Base-by-base conservation (phyloP, 23 tunicate species). In the Pegea sp. region DNA sequence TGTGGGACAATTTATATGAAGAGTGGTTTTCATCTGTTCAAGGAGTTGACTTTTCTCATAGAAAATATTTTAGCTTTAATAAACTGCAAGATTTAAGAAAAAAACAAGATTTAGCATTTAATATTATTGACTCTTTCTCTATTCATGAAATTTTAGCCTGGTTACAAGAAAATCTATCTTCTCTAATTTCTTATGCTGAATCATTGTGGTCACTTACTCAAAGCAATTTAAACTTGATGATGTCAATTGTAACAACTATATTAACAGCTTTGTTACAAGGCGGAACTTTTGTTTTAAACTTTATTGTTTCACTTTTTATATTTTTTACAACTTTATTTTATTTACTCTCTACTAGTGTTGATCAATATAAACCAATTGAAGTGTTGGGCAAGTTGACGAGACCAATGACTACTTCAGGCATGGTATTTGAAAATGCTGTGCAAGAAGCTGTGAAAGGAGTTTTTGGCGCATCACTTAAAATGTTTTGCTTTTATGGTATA, bases 401-500 rank as follows among this genome's bases (percentile, higher is more conserved):
- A 48, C 65, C 72, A 30, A 54, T 26, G 29, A 69, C 63, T 1
- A 54, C 55, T n/a, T 61, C 71, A 18, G n/a, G n/a, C n/a, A n/a
- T n/a, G n/a, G n/a, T n/a, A n/a, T 48, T 80, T 46, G 78, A 57
- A 62, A 71, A 48, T 21, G 69, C 93, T 26, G 48, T 80, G 24
- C 76, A 67, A 63, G 58, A 84, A 31, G 76, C 84, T 8, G 59
- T 84, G 5, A 78, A 69, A 63, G 84, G 95, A 4, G 95, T 84
- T 7, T 84, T 84, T 52, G 84, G 84, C 27, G 95, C 95, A 2
- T 84, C 84, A 3, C 29, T 84, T 23, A 73, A 74, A 50, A 84
- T 84, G 95, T 72, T 78, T 50, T 44, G 95, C 20, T 84, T 84
- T 63, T 84, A 84, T 59, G 95, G 95, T 20, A 21, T 84, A n/a